phyloP scores from a whole-genome alignment of 2,113 vertebrate genomes.

The Poecilia latipinna region DNA sequence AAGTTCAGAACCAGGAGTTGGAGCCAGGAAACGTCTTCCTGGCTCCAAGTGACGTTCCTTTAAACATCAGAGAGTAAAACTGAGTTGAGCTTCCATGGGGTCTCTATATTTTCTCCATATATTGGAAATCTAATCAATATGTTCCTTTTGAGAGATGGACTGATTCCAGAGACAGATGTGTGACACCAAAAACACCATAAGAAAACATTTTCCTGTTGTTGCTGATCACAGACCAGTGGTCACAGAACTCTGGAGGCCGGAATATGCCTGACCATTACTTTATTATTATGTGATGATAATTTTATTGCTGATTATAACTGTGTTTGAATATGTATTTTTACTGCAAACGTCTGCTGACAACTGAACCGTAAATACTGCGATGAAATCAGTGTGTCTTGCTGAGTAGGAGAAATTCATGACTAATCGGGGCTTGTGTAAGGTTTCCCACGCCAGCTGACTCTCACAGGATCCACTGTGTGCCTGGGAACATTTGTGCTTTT shows the following conservation, averaged over 20 bases:
- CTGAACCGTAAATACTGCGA: conserved; percentile 9
- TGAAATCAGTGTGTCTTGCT: conserved; percentile 30
- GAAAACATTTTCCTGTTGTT: background rate
- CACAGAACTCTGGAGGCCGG: background rate
- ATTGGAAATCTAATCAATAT: conserved; percentile 15
- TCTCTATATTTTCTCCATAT: conserved; percentile 22
- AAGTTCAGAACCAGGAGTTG: background rate
- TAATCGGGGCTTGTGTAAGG: conserved; percentile 62
- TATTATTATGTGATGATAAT: background rate
- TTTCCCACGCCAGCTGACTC: conserved; percentile 64
- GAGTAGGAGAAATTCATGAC: conserved; percentile 64
- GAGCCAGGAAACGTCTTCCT: background rate
- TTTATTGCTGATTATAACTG: background rate
- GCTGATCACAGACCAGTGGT: background rate
- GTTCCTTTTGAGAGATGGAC: conserved; percentile 2
- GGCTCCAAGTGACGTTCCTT: background rate
- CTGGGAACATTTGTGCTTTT: conserved; percentile 44
- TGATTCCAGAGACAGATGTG: conserved; percentile 34
- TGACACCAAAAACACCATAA: conserved; percentile 18
- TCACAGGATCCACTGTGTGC: conserved; percentile 45
- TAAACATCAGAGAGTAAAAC: background rate
- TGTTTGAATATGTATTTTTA: conserved; percentile 9
- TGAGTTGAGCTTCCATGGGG: conserved; percentile 6
- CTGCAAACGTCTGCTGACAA: background rate
- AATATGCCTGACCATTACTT: background rate